These are phyloP conservation scores for Penaeus chinensis DNA, from an alignment of 1,140 invertebrate species.

Conservation along the genomic window DNA sequence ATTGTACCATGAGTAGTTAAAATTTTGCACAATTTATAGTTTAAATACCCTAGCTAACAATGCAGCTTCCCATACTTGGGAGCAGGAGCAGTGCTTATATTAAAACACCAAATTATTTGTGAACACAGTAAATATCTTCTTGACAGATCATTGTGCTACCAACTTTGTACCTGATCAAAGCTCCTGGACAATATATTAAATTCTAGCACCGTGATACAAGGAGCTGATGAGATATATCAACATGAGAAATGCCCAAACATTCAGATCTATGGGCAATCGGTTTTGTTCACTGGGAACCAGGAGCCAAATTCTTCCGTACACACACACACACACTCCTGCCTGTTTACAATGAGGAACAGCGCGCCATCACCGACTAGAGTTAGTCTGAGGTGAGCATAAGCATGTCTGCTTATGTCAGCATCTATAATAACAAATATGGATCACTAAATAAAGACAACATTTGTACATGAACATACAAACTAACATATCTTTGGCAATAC, in stretches of 20 bases:
- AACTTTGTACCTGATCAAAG: conserved; percentile 60
- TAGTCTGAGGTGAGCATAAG: conserved; percentile 60
- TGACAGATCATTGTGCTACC: conserved; percentile 58
- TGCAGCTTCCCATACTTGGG: conserved; percentile 32
- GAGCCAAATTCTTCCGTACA: conserved; percentile 42
- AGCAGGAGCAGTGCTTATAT: conserved; percentile 49
- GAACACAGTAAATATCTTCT: conserved; percentile 21
- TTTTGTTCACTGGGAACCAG: conserved; percentile 55
- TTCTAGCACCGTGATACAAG: conserved; percentile 55
- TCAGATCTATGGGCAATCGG: conserved; percentile 54
- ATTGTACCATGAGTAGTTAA: conserved; percentile 40
- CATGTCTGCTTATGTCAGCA: conserved; percentile 50
- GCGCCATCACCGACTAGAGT: conserved; percentile 60
- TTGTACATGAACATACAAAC: conserved; percentile 63
- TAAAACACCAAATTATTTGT: conserved; percentile 40
- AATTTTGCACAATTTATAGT: conserved; percentile 56
- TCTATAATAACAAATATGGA: conserved; percentile 60
- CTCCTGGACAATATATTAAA: conserved; percentile 47
- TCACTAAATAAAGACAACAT: conserved; percentile 60
- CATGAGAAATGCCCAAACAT: conserved; percentile 46
- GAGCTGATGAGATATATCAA: conserved; percentile 29
- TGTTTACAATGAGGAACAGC: conserved; percentile 47
- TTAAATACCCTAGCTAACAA: conserved; percentile 49
- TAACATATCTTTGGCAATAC: conserved; percentile 62
- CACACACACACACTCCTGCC: conserved; percentile 52